These are phyloP conservation scores for Rhegmatorhina hoffmannsi DNA, from an alignment of 2,113 vertebrate species.

Conservation along the genomic window DNA sequence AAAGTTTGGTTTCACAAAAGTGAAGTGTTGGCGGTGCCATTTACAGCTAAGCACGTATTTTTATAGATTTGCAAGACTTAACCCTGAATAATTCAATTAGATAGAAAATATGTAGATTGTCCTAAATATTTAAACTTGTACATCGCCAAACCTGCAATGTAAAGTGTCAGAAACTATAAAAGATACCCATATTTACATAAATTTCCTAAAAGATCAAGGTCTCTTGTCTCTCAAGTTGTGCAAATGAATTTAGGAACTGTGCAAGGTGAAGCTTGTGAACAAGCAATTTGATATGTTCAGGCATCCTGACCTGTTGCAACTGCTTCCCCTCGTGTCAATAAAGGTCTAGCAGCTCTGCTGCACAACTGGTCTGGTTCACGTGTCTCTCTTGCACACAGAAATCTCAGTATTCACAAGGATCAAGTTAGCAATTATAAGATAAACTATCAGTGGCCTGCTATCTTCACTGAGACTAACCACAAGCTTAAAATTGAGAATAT, in stretches of 20 bases:
- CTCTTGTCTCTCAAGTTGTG: background rate
- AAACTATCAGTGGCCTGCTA: too few species aligned
- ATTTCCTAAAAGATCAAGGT: background rate
- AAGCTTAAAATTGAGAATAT: background rate
- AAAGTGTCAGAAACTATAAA: background rate
- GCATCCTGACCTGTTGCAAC: background rate
- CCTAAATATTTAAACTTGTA: background rate
- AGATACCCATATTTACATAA: background rate
- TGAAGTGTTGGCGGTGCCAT: background rate
- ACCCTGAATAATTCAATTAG: background rate
- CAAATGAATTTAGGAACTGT: background rate
- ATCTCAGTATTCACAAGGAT: background rate
- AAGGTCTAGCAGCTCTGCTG: background rate
- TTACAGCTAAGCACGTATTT: background rate
- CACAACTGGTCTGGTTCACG: accelerated
- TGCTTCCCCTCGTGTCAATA: background rate
- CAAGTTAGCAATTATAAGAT: background rate
- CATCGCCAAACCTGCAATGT: background rate
- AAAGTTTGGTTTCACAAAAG: background rate
- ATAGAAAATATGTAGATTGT: background rate
- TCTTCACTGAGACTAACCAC: background rate
- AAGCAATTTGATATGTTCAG: background rate
- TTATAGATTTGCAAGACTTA: background rate
- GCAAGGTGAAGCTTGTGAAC: background rate
- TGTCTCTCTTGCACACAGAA: accelerated